Percentiles rank a stretch among this genome's conserved stretches.
Evolutionary conservation across 2,888 invertebrate species (phyloP).

Genomic region (Coecobrya sp.): DNA sequence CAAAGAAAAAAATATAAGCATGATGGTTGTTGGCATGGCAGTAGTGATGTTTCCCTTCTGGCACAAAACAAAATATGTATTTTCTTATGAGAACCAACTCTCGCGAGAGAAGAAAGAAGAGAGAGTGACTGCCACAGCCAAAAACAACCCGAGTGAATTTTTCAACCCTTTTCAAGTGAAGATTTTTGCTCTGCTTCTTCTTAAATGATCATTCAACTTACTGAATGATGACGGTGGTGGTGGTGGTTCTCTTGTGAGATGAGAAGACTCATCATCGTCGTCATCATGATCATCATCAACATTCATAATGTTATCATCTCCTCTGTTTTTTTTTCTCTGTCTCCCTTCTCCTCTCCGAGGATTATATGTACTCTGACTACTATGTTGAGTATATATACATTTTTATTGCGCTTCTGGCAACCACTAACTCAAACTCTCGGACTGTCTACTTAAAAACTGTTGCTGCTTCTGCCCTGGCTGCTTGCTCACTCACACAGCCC

Average conservation of each 20-base stretch:
- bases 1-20: conserved; percentile 7
- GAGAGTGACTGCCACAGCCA: neutral
- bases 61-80: conserved; percentile 48
- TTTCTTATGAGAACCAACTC: neutral
- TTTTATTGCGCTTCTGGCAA: conserved; percentile 64
- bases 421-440: conserved; percentile 59
- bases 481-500: conserved; percentile 58
- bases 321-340: conserved; percentile 9
- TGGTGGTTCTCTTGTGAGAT: neutral
- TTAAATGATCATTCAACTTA: neutral
- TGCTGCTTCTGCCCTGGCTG: conserved; percentile 44
- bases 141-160: neutral
- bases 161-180: conserved; percentile 5
- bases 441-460: conserved; percentile 67
- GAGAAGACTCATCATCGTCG: conserved; percentile 26
- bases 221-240: conserved; percentile 4
- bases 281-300: conserved; percentile 31
- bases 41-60: conserved; percentile 64
- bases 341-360: neutral
- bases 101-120: neutral
- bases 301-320: conserved; percentile 60
- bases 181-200: conserved; percentile 49
- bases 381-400: neutral
- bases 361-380: neutral
- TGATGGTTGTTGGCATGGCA: conserved; percentile 33